A percentile compares a stretch with the other conserved stretches of the same genome.
Conservation (phyloP, 1,140 invertebrate genomes). For the Psix sp. region DNA sequence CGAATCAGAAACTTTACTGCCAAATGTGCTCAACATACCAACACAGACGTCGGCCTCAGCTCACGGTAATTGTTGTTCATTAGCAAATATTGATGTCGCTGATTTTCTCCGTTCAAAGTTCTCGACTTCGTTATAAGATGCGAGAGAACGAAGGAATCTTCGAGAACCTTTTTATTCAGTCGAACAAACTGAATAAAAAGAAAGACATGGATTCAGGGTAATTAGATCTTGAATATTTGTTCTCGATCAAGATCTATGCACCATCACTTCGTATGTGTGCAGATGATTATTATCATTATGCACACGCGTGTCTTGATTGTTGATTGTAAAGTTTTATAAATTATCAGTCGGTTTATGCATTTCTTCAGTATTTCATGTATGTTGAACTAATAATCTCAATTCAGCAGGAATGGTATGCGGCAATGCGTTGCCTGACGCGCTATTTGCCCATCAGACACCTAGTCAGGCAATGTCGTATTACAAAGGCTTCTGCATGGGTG, state of each 20-base stretch:
- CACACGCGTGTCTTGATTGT: no score
- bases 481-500: constrained; percentile 61
- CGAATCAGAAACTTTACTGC: constrained; percentile 67
- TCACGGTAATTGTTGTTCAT: constrained; percentile 57
- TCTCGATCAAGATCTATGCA: not conserved
- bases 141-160: constrained; percentile 25
- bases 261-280: no score
- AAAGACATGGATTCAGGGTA: no score
- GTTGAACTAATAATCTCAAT: not conserved
- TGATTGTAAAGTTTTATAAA: no score
- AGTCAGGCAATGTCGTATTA: constrained; percentile 66
- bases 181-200: no score
- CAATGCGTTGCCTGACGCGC: constrained; percentile 65
- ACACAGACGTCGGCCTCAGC: constrained; percentile 61
- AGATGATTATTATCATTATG: no score
- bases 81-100: not conserved
- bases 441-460: constrained; percentile 65
- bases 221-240: not conserved
- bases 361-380: no score
- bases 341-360: no score
- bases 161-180: not conserved
- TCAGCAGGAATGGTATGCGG: constrained; percentile 69
- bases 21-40: constrained; percentile 67
- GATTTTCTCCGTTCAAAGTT: constrained; percentile 2
- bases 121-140: constrained; percentile 12